Conservation (phyloP, 2,888 invertebrate genomes). For the Machimus atricapillus region DNA sequence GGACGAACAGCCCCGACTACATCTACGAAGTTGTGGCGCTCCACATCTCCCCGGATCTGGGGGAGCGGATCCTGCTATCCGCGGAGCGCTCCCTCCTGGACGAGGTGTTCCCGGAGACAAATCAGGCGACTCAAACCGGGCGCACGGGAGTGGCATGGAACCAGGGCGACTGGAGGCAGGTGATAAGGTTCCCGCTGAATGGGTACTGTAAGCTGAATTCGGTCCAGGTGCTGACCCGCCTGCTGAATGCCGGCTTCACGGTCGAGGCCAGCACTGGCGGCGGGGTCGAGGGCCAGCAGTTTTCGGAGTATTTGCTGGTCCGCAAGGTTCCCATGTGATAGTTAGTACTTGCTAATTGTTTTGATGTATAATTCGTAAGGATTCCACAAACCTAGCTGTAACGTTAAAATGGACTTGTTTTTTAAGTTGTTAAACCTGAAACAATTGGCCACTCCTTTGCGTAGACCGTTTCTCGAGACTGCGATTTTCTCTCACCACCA, state of each 20-base stretch:
- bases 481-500: neutral
- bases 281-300: slow-evolving; percentile 88
- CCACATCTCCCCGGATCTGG: slow-evolving; percentile 81
- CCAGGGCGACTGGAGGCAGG: slow-evolving; percentile 80
- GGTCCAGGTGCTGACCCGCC: slow-evolving; percentile 84
- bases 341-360: slow-evolving; percentile 48
- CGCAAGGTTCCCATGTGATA: slow-evolving; percentile 65
- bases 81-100: slow-evolving; percentile 79
- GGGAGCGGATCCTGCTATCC: slow-evolving; percentile 81
- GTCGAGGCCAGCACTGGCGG: slow-evolving; percentile 85
- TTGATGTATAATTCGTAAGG: slow-evolving; percentile 9
- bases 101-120: slow-evolving; percentile 79
- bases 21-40: slow-evolving; percentile 80
- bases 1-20: slow-evolving; percentile 58
- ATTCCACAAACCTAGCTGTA: neutral
- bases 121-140: slow-evolving; percentile 76
- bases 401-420: neutral
- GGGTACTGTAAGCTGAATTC: slow-evolving; percentile 90
- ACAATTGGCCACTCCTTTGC: neutral
- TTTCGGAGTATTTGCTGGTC: slow-evolving; percentile 86
- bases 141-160: slow-evolving; percentile 83
- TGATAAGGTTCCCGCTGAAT: slow-evolving; percentile 84
- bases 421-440: slow-evolving; percentile 23
- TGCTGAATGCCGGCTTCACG: slow-evolving; percentile 79
- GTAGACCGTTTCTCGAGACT: neutral